Evolutionary conservation across 2,113 vertebrate genomes (phyloP).

Genomic region (Psittacara wagleri): DNA sequence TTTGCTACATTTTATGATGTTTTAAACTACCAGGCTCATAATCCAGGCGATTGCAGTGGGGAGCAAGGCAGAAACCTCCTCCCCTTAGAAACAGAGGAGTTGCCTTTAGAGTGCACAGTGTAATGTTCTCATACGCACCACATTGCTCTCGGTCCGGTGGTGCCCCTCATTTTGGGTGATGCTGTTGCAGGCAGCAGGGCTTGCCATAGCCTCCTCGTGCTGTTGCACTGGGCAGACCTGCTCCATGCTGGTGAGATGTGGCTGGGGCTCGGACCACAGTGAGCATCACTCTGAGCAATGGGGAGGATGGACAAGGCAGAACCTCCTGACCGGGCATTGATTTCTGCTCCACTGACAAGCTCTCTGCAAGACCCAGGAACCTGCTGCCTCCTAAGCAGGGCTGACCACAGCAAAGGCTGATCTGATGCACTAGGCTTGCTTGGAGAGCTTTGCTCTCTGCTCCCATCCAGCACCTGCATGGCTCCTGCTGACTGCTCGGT

Average conservation of each 20-base stretch:
- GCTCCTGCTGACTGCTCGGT: background rate
- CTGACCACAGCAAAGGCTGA: fast-evolving
- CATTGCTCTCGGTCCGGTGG: fast-evolving
- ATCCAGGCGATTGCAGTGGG: fast-evolving
- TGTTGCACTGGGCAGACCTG: background rate
- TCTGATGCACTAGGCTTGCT: background rate
- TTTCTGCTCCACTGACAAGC: background rate
- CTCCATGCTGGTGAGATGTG: fast-evolving
- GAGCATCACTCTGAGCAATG: fast-evolving
- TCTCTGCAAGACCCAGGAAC: background rate
- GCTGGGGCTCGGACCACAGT: fast-evolving
- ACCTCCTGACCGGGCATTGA: background rate
- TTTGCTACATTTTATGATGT: background rate
- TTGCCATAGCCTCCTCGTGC: background rate
- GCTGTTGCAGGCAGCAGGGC: background rate
- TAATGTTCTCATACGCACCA: background rate
- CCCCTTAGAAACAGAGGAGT: background rate
- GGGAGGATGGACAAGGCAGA: background rate
- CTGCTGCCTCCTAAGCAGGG: background rate
- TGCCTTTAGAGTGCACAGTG: fast-evolving
- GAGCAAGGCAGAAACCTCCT: background rate
- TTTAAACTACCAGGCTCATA: background rate
- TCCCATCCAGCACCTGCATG: background rate
- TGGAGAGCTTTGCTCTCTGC: background rate
- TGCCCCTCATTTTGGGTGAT: background rate